These are phyloP conservation scores for Anguilla japonica DNA, from an alignment of 2,113 vertebrate species.

Conservation along the genomic window DNA sequence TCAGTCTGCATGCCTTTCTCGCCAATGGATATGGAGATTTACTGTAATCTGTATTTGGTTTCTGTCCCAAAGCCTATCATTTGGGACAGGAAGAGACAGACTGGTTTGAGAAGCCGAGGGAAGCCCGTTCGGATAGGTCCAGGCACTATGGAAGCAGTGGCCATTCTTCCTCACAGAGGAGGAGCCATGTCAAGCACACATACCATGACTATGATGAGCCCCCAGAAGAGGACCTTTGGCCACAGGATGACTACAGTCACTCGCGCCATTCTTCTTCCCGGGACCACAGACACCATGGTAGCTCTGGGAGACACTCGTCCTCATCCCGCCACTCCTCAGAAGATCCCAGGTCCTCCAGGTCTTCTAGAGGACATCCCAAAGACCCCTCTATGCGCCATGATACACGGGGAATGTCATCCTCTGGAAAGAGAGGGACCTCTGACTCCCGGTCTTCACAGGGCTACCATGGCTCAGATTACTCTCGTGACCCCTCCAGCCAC, in stretches of 20 bases:
- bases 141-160: conserved; percentile 83
- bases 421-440: conserved; percentile 75
- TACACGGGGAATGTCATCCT: conserved; percentile 65
- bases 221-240: conserved; percentile 85
- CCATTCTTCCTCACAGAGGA: conserved; percentile 88
- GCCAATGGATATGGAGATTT: conserved; percentile 55
- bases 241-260: conserved; percentile 82
- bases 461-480: conserved; percentile 81
- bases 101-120: conserved; percentile 99
- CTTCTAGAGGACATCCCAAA: conserved; percentile 83
- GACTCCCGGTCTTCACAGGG: conserved; percentile 73
- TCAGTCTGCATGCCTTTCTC: conserved; percentile 61
- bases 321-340: conserved; percentile 82
- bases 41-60: conserved; percentile 85
- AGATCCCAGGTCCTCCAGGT: conserved; percentile 78
- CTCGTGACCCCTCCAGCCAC: conserved; percentile 77
- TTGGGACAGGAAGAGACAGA: conserved; percentile 99
- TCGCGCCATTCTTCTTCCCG: conserved; percentile 77
- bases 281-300: conserved; percentile 86
- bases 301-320: conserved; percentile 79
- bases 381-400: conserved; percentile 80
- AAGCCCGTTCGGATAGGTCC: conserved; percentile 89
- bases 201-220: conserved; percentile 95
- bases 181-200: conserved; percentile 83
- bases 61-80: conserved; percentile 89